Conservation (phyloP, 1,140 invertebrate genomes). For the Drosophila persimilis region DNA sequence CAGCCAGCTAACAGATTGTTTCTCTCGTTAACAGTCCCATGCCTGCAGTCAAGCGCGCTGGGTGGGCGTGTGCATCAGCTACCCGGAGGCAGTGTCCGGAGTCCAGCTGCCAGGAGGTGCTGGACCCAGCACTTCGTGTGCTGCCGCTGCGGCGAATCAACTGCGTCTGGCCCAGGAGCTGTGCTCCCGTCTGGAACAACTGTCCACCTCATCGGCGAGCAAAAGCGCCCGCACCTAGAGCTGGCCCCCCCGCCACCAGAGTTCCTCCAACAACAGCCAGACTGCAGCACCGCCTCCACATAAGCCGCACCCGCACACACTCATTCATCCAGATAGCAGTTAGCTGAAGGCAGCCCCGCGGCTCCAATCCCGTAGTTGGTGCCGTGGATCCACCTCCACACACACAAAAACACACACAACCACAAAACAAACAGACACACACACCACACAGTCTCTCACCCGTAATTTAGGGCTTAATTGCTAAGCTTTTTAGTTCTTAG, state of each 20-base stretch:
- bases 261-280: slow-evolving; percentile 62
- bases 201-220: slow-evolving; percentile 83
- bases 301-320: slow-evolving; percentile 21
- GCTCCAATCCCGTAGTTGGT: too few relatives aligned
- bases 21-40: slow-evolving; percentile 86
- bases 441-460: slow-evolving; percentile 48
- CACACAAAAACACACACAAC: not conserved
- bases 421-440: slow-evolving; percentile 27
- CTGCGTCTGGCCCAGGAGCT: slow-evolving; percentile 82
- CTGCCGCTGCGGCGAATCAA: slow-evolving; percentile 74
- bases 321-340: slow-evolving; percentile 39
- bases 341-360: slow-evolving; percentile 15
- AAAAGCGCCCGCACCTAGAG: slow-evolving; percentile 63
- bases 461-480: slow-evolving; percentile 56
- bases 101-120: slow-evolving; percentile 60
- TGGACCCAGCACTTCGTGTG: slow-evolving; percentile 58
- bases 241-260: slow-evolving; percentile 22
- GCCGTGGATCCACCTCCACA: slow-evolving; percentile 26
- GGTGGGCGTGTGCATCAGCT: slow-evolving; percentile 86
- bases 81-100: slow-evolving; percentile 82
- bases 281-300: slow-evolving; percentile 35
- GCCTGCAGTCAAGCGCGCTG: slow-evolving; percentile 89
- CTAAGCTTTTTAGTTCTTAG: slow-evolving; percentile 59
- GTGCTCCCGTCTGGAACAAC: slow-evolving; percentile 84
- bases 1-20: slow-evolving; percentile 10